Evolutionary conservation across 2,797 vertebrate species (phyloP).

Genomic region (Clarias fuscus): DNA sequence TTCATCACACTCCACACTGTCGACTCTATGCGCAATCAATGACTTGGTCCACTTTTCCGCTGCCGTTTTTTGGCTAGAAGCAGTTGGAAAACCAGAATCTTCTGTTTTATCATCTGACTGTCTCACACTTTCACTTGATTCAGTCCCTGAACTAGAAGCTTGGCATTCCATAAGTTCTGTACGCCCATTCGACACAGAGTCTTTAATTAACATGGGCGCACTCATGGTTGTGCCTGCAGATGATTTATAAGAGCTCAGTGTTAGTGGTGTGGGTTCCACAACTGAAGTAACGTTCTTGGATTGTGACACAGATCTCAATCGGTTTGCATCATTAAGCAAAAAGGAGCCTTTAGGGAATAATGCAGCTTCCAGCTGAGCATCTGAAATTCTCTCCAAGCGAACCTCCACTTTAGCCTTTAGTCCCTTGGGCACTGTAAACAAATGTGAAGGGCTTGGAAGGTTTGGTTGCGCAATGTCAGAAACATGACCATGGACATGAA

Average conservation of each 20-base stretch:
- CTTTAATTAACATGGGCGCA: background rate
- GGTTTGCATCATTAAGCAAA: background rate
- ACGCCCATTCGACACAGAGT: background rate
- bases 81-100: constrained; percentile 20
- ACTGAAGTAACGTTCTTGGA: background rate
- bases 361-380: constrained; percentile 52
- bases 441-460: background rate
- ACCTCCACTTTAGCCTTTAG: constrained; percentile 50
- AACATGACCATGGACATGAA: constrained; percentile 27
- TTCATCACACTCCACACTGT: constrained; percentile 24
- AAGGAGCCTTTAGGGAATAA: constrained; percentile 36
- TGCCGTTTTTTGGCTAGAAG: constrained; percentile 24
- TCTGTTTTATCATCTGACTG: constrained; percentile 26
- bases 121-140: constrained; percentile 3
- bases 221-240: background rate
- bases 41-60: constrained; percentile 23
- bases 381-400: constrained; percentile 54
- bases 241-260: background rate
- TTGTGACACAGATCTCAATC: background rate
- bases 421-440: constrained; percentile 14
- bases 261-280: background rate
- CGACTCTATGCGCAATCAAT: background rate
- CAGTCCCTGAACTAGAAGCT: constrained; percentile 4
- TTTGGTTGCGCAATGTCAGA: background rate
- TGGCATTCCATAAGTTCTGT: constrained; percentile 27